These are phyloP conservation scores for Leucophenga montana DNA, from an alignment of 2,888 invertebrate genomes.

Conservation along the genomic window DNA sequence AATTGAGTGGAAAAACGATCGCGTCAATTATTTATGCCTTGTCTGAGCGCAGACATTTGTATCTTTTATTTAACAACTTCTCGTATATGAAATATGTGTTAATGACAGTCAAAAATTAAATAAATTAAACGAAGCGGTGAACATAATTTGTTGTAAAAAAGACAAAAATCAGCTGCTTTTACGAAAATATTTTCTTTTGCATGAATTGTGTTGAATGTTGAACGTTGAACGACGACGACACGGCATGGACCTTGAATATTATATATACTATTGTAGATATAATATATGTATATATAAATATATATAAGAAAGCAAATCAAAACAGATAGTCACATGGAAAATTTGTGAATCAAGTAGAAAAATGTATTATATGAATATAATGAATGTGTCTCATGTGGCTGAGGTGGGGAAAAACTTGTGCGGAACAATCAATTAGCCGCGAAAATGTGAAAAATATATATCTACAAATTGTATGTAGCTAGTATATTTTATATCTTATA, in stretches of 20 bases:
- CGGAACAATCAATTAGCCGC: slow-evolving; percentile 24
- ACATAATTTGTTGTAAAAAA: neutral
- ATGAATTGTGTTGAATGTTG: neutral
- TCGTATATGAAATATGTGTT: slow-evolving; percentile 10
- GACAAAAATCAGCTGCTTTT: slow-evolving; percentile 5
- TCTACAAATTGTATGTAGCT: too few species aligned
- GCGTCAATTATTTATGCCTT: neutral
- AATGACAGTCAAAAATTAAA: slow-evolving; percentile 2
- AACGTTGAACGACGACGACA: neutral
- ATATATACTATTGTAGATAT: neutral
- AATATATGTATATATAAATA: too few species aligned
- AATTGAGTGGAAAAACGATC: slow-evolving; percentile 23
- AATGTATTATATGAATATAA: neutral
- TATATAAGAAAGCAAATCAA: too few species aligned
- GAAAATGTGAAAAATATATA: neutral
- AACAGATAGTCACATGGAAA: slow-evolving; percentile 17
- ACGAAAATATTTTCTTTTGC: neutral
- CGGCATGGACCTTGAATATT: slow-evolving; percentile 12
- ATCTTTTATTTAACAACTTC: neutral
- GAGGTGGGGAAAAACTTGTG: neutral
- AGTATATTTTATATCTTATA: too few species aligned
- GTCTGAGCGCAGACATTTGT: neutral
- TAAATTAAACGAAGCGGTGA: neutral
- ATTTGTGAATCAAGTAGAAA: neutral
- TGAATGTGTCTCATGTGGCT: slow-evolving; percentile 7